Evolutionary conservation across 1,140 invertebrate genomes (phyloP), one percentile per base, ranked within the genome.

Genomic region (Cherax quadricarinatus): DNA sequence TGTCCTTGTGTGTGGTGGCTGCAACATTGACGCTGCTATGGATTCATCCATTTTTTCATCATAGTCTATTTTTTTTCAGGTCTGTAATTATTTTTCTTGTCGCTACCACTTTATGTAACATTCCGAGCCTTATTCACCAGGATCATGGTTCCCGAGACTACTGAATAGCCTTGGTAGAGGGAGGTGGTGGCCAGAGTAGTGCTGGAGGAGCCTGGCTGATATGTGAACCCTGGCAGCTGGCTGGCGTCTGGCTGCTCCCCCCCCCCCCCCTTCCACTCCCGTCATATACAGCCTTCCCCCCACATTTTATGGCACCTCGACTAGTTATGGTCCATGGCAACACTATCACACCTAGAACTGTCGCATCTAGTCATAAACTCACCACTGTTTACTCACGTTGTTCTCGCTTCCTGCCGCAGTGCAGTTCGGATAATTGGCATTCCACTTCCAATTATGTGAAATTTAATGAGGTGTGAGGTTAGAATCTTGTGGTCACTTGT

Each of bases 181-280:
- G 9, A 10, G 9, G 53, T 10, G 9, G 53, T 57, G 14, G 53
- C 53, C 53, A 57, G 62, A 66, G 62, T 18, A 1, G 4, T 21
- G 82, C 75, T 21, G 24, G 18, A 30, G 41, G 30, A 80, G 53
- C 53, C 86, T 24, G 14, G 75, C 57, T 62, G 79, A 81, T 79
- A 88, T 80, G 78, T 88, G 86, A 88, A 53, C 86, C 86, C 9
- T 70, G 81, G 57, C 53, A 79, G 78, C 73, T 78, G 51, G 73
- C n/a, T 78, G 86, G n/a, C 75, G 86, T 79, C 86, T 88, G 78
- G 86, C 24, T 21, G 48, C 18, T 73, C 70, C n/a, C 70, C 49
- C 48, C 48, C 30, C 70, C 49, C 70, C 53, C 53, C 53, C 2
- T 12, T 57, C 53, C 53, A 4, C 53, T 41, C 30, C 30, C 30